Evolutionary conservation across 2,113 vertebrate genomes (phyloP).

Genomic region (Apteryx owenii): DNA sequence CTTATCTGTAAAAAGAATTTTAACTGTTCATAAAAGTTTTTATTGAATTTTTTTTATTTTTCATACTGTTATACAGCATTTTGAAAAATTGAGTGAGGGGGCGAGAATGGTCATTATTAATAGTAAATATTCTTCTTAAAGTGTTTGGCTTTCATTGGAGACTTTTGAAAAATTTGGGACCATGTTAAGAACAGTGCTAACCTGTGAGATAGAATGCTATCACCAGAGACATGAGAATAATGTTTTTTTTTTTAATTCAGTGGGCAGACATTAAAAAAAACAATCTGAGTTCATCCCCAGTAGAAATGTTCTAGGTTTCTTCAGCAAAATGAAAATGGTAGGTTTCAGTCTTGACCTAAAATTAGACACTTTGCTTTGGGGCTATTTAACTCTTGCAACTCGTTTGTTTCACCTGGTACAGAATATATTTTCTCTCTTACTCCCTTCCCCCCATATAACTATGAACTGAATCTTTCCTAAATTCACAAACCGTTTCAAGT

Average conservation of each 20-base stretch:
- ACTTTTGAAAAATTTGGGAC: not conserved
- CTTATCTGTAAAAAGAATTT: not conserved
- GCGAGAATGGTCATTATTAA: not conserved
- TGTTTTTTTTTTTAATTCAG: not conserved
- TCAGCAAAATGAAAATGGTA: not conserved
- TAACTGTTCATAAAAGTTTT: not conserved
- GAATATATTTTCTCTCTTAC: not conserved
- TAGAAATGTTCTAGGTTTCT: not conserved
- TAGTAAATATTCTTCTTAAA: not conserved
- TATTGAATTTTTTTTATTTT: not conserved
- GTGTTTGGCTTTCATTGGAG: not conserved
- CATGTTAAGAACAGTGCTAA: not conserved
- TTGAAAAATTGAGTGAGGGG: not conserved
- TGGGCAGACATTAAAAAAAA: not conserved
- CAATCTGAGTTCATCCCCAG: not conserved
- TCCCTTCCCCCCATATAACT: not conserved
- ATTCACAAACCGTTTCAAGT: conserved; percentile 25
- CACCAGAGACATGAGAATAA: not conserved
- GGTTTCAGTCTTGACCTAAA: not conserved
- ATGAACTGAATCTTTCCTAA: not conserved
- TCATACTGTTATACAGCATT: not conserved
- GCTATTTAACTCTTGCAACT: not conserved
- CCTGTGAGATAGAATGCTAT: not conserved
- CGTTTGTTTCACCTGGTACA: not conserved
- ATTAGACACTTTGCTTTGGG: not conserved